Evolutionary conservation across 2,113 vertebrate species (phyloP), one percentile per base, ranked within the genome.

Genomic region (Podilymbus podiceps): DNA sequence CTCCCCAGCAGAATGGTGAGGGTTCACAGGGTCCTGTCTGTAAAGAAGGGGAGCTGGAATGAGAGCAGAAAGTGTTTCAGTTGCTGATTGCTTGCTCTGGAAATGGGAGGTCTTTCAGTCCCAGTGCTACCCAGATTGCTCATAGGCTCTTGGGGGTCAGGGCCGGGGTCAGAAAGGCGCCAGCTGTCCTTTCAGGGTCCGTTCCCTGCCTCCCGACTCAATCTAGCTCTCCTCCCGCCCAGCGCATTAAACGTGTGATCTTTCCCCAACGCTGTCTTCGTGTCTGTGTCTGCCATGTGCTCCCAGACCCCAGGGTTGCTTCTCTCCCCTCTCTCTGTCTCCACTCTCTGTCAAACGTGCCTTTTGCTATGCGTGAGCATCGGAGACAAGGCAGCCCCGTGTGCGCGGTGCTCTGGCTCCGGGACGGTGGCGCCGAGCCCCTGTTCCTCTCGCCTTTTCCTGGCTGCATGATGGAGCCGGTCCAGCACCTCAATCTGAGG

Each of bases 391-490:
- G 89, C 85, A 69, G 94, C 24, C 1, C 33, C 1, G 9, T 2
- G 12, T 17, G 35, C 40, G 2, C 0, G 5, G 12, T 11, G 53
- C 33, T 28, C 42, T 30, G 42, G n/a, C 72, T 24, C 28, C 0
- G 49, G 49, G 59, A 17, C 2, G 0, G n/a, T 40, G 87, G 59
- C 35, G 7, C 81, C 2, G 8, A 67, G 35, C 52, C 44, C 4
- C 53, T 67, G 15, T 5, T 42, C 11, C 64, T 21, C 22, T 3
- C 13, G 25, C 23, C 82, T 79, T 18, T 15, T 9, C 53, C 82
- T 62, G 79, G 21, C 92, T 75, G 52, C 3, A 0, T 4, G 49
- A 2, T 13, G 83, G 66, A 5, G 14, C 1, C 3, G 1, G 46
- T 16, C 75, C 77, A 4, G 8, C 30, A 1, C 40, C 14, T 4